Base-by-base conservation (phyloP, 2,113 vertebrate species). In the Gobiocypris rarus region DNA sequence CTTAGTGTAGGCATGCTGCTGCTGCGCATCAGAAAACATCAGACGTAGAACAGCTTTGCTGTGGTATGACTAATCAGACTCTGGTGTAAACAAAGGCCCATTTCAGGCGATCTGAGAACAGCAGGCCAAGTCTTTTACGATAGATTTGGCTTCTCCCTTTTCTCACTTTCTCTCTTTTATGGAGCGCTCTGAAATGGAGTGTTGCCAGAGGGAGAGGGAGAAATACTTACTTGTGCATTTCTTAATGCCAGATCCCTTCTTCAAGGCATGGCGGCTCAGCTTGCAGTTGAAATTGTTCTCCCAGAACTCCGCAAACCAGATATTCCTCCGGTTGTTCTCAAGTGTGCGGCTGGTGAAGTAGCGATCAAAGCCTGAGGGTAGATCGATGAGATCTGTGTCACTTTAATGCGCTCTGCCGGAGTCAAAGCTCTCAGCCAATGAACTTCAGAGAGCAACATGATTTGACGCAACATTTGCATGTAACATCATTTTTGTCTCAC, bases 271-370 rank as follows among this genome's bases (percentile, higher is more conserved):
- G 5, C 94, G 92, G 87, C 93, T 96, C 87, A 98, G 94, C 84
- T 95, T 97, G 91, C 97, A 98, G 88, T 91, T 96, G 90, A 98
- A 98, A 90, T 95, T 94, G 87, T 95, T 94, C 89, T 95, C 94
- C 94, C 94, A 95, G 90, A 95, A 95, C 89, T 95, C 94, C 0
- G 94, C 94, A 69, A 95, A 95, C 94, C 94, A 95, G 87, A 95
- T 95, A 91, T 95, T 95, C 81, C 94, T 91, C 90, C 94, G 92
- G 92, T 95, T 95, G 92, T 95, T 95, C 77, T 95, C 94, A 88
- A 95, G 88, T 2, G 93, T 94, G 43, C 94, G 93, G 85, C 93
- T 94, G 89, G 92, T 94, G 92, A 95, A 95, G 89, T 95, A 95
- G 76, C 93, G 92, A 90, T 95, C 94, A 89, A 95, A 95, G 67